These are phyloP conservation scores for Cynopterus sphinx DNA, from an alignment of 2,797 vertebrate species.

Conservation along the genomic window DNA sequence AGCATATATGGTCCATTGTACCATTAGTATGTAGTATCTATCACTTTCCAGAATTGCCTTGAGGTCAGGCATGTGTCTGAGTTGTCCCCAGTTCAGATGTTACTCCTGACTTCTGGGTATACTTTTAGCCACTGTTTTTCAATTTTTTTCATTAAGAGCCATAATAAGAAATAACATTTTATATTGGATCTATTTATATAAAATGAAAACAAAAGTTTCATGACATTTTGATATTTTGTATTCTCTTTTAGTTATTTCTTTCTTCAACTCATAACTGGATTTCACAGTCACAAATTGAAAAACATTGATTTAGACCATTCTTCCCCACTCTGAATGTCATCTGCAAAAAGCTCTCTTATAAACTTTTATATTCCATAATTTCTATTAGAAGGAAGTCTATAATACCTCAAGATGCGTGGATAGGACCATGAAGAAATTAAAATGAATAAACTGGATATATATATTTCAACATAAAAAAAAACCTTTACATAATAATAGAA, in stretches of 20 bases:
- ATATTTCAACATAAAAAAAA: background rate
- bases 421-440: background rate
- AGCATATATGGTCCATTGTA: background rate
- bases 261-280: background rate
- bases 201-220: conserved; percentile 4
- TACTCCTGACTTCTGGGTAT: background rate
- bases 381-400: background rate
- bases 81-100: background rate
- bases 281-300: conserved; percentile 10
- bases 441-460: background rate
- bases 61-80: background rate
- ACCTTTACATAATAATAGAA: conserved; percentile 9
- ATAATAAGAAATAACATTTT: conserved; percentile 4
- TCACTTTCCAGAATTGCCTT: background rate
- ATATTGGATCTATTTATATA: background rate
- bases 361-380: background rate
- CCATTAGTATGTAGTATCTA: background rate
- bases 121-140: background rate
- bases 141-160: background rate
- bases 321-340: background rate
- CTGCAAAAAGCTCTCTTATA: background rate
- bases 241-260: background rate
- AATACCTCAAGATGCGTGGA: background rate
- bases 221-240: background rate
- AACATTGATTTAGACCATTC: background rate